Conservation (phyloP, 1,140 invertebrate genomes). For the Ladona fulva region DNA sequence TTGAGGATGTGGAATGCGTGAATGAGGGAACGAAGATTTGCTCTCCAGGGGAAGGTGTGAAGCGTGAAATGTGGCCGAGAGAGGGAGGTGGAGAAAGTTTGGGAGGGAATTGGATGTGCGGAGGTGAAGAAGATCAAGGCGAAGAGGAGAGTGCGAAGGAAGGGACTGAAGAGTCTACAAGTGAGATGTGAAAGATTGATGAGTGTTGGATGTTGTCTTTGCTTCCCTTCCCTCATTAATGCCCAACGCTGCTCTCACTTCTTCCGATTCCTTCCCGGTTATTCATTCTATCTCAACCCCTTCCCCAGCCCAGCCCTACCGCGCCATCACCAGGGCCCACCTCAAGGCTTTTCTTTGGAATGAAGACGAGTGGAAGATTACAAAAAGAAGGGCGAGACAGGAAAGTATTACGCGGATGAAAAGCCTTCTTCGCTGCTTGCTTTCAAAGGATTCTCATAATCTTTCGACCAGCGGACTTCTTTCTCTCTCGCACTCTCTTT, state of each 20-base stretch:
- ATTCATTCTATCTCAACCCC: background rate
- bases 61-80: background rate
- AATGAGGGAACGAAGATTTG: no score
- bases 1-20: background rate
- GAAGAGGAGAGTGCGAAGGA: background rate
- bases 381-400: background rate
- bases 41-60: background rate
- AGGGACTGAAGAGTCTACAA: background rate
- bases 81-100: background rate
- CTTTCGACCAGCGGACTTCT: no score
- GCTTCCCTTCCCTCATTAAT: background rate
- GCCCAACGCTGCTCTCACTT: background rate
- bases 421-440: background rate
- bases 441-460: background rate
- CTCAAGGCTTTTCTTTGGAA: background rate
- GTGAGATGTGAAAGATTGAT: slow-evolving; percentile 9
- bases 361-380: slow-evolving; percentile 1
- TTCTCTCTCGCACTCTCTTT: no score
- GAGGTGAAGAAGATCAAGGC: no score
- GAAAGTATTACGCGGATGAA: slow-evolving; percentile 4
- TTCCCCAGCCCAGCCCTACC: background rate
- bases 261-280: background rate
- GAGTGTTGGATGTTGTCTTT: background rate
- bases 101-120: no score
- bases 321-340: background rate